A percentile compares a stretch with the other conserved stretches of the same genome.
Evolutionary conservation across 2,113 vertebrate species (phyloP).

Genomic region (Upupa epops): DNA sequence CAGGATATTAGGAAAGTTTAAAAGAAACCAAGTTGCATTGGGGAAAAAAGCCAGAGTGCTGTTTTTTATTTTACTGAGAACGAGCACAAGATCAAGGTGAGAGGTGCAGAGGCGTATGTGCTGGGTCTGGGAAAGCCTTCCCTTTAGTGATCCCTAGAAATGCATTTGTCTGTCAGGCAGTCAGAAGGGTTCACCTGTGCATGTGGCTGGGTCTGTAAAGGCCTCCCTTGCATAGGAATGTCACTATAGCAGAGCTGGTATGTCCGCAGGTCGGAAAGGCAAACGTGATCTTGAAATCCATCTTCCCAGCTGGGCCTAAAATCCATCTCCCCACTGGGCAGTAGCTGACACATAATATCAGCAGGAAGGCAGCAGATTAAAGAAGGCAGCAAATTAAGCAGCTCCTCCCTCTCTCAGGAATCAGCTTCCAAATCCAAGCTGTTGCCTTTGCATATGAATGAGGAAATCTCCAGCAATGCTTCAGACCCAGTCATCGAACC

Average conservation of each 20-base stretch:
- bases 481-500: not conserved
- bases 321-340: not conserved
- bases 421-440: not conserved
- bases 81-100: not conserved
- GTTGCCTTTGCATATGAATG: not conserved
- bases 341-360: not conserved
- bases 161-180: not conserved
- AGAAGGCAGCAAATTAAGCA: not conserved
- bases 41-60: not conserved
- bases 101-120: not conserved
- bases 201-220: not conserved
- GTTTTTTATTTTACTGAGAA: constrained; percentile 4
- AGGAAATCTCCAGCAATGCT: not conserved
- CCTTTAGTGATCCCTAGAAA: constrained; percentile 6
- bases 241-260: not conserved
- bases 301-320: not conserved
- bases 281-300: not conserved
- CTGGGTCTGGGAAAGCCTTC: not conserved
- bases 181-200: constrained; percentile 1
- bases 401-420: not conserved
- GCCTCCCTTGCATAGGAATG: not conserved
- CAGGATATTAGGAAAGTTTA: not conserved
- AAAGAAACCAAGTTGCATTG: not conserved
- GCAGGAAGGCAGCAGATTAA: not conserved
- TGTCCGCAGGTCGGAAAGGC: not conserved